Base-by-base conservation (phyloP, 2,113 vertebrate species). In the Actenoides hombroni region DNA sequence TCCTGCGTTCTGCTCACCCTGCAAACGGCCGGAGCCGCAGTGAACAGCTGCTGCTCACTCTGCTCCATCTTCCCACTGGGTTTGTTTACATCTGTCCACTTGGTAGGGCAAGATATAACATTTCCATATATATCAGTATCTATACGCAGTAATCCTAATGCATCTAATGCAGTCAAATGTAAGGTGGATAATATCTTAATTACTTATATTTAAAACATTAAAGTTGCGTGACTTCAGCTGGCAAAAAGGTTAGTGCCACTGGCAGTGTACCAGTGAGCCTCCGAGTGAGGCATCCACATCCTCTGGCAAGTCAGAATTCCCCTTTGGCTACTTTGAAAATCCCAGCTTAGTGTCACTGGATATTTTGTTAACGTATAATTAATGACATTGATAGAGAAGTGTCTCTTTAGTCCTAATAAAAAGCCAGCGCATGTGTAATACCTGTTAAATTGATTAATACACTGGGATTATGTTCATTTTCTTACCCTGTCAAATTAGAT, bases 231-330 rank as follows among this genome's bases (percentile, higher is more conserved):
- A 35, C 25, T 74, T 61, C 37, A 65, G 71, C 88, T 90, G 75
- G 48, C 53, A 60, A 42, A 37, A 71, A 40, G 57, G 82, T 51
- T 61, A 21, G 56, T 8, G 79, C 71, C 53, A 20, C 48, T 0
- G 0, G 39, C 29, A 61, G 23, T 2, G 13, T 16, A 13, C 28
- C 51, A n/a, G 29, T 1, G 31, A 86, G 44, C 71, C 60, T 40
- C 16, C 0, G 9, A 39, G 83, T 3, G 5, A n/a, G 46, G 40
- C 12, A 17, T 20, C 56, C 0, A 0, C 46, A 11, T n/a, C 40
- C 46, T 40, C 69, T 40, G 68, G 73, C 54, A 65, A 37, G 37
- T 19, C 70, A 59, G 46, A 49, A 63, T 57, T 63, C 19, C 56
- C 46, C 56, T 53, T 70, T 0, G 20, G 31, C n/a, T 42, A 3